phyloP scores from a whole-genome alignment of 2,888 invertebrate genomes.

The Gandaritis pyraliata region DNA sequence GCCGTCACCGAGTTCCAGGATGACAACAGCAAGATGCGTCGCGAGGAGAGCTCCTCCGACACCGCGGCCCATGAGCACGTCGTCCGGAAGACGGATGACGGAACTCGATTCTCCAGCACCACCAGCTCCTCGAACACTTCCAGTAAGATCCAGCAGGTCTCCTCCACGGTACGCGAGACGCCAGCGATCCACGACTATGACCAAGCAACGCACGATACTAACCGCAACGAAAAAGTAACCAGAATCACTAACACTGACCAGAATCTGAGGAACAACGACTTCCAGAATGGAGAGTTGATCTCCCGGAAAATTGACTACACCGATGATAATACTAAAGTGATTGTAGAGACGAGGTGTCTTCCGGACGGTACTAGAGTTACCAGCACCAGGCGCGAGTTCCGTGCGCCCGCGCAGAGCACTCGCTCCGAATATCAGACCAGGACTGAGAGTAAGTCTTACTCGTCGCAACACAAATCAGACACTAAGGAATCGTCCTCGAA shows the following conservation, averaged over 20 bases:
- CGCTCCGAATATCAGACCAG: constrained; percentile 66
- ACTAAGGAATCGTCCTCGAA: constrained; percentile 58
- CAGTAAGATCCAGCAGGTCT: constrained; percentile 68
- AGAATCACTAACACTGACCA: constrained; percentile 51
- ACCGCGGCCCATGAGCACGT: constrained; percentile 72
- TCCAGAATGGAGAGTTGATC: constrained; percentile 73
- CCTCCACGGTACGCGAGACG: constrained; percentile 65
- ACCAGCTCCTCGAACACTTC: constrained; percentile 67
- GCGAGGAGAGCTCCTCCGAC: constrained; percentile 66
- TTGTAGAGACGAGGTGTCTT: constrained; percentile 87
- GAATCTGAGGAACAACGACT: constrained; percentile 42
- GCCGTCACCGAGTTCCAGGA: constrained; percentile 77
- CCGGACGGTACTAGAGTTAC: constrained; percentile 88
- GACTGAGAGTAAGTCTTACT: constrained; percentile 62
- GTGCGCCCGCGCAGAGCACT: constrained; percentile 66
- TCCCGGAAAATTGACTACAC: constrained; percentile 85
- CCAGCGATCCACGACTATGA: constrained; percentile 61
- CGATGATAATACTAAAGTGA: constrained; percentile 87
- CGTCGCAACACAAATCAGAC: constrained; percentile 60
- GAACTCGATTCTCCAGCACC: constrained; percentile 65
- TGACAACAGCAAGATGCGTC: constrained; percentile 71
- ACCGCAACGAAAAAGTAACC: constrained; percentile 57
- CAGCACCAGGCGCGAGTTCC: constrained; percentile 87
- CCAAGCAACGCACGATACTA: constrained; percentile 54
- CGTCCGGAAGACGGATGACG: constrained; percentile 71